These are phyloP conservation scores for Sphaerophoria taeniata DNA, from an alignment of 2,888 invertebrate species.

Conservation along the genomic window DNA sequence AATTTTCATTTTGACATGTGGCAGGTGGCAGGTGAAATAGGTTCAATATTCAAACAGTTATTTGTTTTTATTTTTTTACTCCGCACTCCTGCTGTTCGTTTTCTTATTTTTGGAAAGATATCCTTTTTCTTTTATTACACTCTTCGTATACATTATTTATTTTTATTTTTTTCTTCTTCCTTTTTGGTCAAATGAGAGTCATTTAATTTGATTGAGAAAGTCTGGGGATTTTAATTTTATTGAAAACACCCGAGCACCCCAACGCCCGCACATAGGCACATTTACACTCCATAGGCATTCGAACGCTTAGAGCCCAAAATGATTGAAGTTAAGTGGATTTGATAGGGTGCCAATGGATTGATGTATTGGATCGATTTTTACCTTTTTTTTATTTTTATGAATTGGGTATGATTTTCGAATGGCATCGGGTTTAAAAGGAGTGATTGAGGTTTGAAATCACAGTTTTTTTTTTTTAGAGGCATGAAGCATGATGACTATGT, in stretches of 20 bases:
- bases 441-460: slow-evolving; percentile 27
- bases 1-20: slow-evolving; percentile 72
- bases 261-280: not conserved
- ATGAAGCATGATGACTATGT: too few species aligned
- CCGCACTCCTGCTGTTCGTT: not conserved
- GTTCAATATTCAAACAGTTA: slow-evolving; percentile 35
- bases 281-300: not conserved
- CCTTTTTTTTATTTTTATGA: slow-evolving; percentile 14
- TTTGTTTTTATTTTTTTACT: slow-evolving; percentile 16
- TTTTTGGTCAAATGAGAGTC: slow-evolving; percentile 60
- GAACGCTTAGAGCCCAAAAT: slow-evolving; percentile 21
- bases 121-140: not conserved
- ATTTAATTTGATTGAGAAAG: slow-evolving; percentile 70
- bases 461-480: not conserved
- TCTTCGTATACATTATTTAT: slow-evolving; percentile 55
- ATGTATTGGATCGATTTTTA: slow-evolving; percentile 25
- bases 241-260: not conserved
- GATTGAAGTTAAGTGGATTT: slow-evolving; percentile 56
- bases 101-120: slow-evolving; percentile 2
- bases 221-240: slow-evolving; percentile 57
- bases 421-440: slow-evolving; percentile 16
- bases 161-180: slow-evolving; percentile 40
- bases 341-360: slow-evolving; percentile 56
- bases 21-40: slow-evolving; percentile 72
- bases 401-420: slow-evolving; percentile 12